phyloP scores from a whole-genome alignment of 2,113 vertebrate species.

The Eudyptes chrysolophus region DNA sequence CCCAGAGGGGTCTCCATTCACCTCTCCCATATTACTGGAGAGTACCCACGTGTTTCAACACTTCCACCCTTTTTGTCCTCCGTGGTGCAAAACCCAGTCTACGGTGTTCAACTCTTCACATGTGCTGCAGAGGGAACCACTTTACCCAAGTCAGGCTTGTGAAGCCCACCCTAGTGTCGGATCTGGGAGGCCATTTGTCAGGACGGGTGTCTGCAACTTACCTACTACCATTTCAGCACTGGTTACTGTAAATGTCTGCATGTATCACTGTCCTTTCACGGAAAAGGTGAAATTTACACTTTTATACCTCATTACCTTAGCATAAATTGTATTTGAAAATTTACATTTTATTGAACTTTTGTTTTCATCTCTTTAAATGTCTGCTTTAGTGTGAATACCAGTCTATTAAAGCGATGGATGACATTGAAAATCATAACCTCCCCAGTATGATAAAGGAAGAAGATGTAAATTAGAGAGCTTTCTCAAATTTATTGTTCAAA shows the following conservation, averaged over 20 bases:
- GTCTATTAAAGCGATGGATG: not conserved
- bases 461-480: not conserved
- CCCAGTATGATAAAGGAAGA: not conserved
- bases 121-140: not conserved
- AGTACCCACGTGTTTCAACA: not conserved
- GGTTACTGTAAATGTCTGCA: not conserved
- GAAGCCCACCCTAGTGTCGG: not conserved
- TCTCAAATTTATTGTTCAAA: not conserved
- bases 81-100: not conserved
- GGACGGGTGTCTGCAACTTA: accelerated
- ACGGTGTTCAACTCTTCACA: not conserved
- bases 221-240: not conserved
- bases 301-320: not conserved
- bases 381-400: not conserved
- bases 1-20: not conserved
- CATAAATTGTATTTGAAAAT: not conserved
- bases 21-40: not conserved
- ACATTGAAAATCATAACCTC: not conserved
- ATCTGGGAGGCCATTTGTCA: not conserved
- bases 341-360: not conserved
- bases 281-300: not conserved
- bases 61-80: not conserved
- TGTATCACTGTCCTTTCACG: not conserved
- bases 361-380: not conserved
- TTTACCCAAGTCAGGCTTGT: not conserved